Conservation (phyloP, 2,113 vertebrate species). For the Oxygymnocypris stewartii region DNA sequence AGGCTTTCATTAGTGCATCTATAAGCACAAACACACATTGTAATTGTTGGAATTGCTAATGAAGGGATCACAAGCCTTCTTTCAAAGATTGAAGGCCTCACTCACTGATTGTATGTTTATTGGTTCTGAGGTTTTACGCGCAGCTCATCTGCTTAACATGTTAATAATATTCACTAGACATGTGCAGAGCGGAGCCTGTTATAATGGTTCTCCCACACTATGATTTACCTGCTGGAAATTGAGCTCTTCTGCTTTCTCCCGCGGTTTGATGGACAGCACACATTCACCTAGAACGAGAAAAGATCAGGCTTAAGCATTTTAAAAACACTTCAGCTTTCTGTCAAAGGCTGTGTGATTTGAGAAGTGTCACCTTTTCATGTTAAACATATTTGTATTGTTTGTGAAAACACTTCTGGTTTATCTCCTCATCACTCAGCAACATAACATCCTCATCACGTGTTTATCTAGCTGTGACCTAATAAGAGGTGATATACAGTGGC, state of each 20-base stretch:
- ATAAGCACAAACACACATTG: conserved; percentile 5
- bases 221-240: conserved; percentile 91
- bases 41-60: conserved; percentile 10
- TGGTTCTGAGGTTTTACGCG: conserved; percentile 11
- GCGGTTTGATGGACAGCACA: conserved; percentile 85
- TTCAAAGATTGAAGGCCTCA: neutral
- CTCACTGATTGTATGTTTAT: neutral
- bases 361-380: neutral
- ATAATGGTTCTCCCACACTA: neutral
- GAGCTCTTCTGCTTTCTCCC: conserved; percentile 86
- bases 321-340: conserved; percentile 11
- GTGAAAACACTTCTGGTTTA: conserved; percentile 3
- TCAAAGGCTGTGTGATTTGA: neutral
- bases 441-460: neutral
- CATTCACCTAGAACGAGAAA: conserved; percentile 81
- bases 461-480: neutral
- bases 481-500: neutral
- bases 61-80: conserved; percentile 16
- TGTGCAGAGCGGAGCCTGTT: neutral
- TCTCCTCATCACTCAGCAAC: neutral
- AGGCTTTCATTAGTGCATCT: conserved; percentile 7
- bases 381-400: neutral
- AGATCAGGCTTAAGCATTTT: neutral
- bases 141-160: neutral
- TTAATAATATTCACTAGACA: conserved; percentile 8